A percentile compares a stretch with the other conserved stretches of the same genome.
phyloP scores from a whole-genome alignment of 2,797 vertebrate species.

The Acanthopagrus latus region DNA sequence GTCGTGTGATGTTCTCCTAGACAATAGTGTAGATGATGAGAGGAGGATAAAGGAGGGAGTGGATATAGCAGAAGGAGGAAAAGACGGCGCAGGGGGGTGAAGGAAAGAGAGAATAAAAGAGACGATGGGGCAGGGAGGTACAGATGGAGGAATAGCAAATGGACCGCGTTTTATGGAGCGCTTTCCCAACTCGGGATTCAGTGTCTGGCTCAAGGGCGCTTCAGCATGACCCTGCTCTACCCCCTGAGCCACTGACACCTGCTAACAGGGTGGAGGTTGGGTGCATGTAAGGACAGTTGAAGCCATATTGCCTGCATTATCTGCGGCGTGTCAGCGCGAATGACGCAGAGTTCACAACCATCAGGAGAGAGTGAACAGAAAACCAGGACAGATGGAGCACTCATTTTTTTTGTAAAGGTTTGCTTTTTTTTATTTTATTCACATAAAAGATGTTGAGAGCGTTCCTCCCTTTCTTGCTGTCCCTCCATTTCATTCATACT shows the following conservation, averaged over 20 bases:
- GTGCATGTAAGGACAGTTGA: not conserved
- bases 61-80: not conserved
- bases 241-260: not conserved
- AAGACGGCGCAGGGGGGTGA: not conserved
- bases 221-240: not conserved
- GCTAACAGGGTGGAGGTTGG: not conserved
- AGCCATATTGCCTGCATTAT: constrained; percentile 57
- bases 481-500: not conserved
- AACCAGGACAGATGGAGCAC: not conserved
- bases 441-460: not conserved
- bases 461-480: not conserved
- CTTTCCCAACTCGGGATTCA: not conserved
- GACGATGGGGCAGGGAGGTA: constrained; percentile 8
- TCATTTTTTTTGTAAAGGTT: not conserved
- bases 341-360: constrained; percentile 42
- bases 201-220: constrained; percentile 8
- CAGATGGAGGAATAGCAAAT: constrained; percentile 17
- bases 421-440: constrained; percentile 4
- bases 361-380: constrained; percentile 6
- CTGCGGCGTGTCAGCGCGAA: constrained; percentile 14
- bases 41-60: not conserved
- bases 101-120: not conserved
- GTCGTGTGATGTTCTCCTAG: no score
- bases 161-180: not conserved
- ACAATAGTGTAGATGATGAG: not conserved